Conservation (phyloP, 2,113 vertebrate genomes). For the Apus apus region DNA sequence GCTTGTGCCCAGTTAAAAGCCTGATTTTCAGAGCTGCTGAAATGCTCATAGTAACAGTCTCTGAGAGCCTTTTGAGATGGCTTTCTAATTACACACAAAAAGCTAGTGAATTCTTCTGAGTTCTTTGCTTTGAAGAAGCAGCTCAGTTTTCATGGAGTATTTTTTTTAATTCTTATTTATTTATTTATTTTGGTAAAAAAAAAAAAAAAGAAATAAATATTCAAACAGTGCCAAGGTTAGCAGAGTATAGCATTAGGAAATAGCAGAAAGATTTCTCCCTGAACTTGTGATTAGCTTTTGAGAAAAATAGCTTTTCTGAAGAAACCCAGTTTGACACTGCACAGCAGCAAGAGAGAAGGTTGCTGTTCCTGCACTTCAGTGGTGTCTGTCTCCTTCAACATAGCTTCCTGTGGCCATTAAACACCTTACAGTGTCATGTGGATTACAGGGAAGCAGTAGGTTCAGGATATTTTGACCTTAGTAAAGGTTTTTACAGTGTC, state of each 20-base stretch:
- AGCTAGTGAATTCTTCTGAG: neutral
- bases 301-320: slow-evolving; percentile 42
- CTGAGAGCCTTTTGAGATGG: neutral
- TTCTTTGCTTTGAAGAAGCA: slow-evolving; percentile 22
- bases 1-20: neutral
- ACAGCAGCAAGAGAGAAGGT: neutral
- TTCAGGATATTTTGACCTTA: neutral
- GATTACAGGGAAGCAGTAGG: neutral
- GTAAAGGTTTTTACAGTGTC: neutral
- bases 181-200: neutral
- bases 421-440: neutral
- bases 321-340: slow-evolving; percentile 19
- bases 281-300: slow-evolving; percentile 55
- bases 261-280: slow-evolving; percentile 56
- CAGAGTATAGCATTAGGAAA: slow-evolving; percentile 54
- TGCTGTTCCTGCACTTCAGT: neutral
- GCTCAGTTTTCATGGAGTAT: neutral
- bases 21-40: neutral
- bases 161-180: neutral
- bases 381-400: neutral
- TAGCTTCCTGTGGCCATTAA: neutral
- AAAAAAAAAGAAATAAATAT: slow-evolving; percentile 56
- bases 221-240: slow-evolving; percentile 63
- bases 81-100: neutral
- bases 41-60: neutral